These are phyloP conservation scores for Urocyon cinereoargenteus DNA, from an alignment of 2,797 vertebrate species.

Conservation along the genomic window DNA sequence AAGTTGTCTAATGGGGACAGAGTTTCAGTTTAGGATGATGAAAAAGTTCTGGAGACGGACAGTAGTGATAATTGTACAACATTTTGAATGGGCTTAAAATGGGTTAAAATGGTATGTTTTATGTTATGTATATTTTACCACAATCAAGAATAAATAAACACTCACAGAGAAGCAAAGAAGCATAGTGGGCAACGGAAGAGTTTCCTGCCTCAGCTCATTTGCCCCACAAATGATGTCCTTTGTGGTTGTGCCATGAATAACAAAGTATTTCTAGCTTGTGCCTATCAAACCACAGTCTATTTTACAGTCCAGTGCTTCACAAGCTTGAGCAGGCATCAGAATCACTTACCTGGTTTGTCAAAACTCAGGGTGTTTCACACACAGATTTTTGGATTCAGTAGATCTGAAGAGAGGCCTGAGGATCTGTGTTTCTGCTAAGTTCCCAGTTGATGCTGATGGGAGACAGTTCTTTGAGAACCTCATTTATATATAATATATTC, in stretches of 20 bases:
- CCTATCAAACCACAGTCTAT: not conserved
- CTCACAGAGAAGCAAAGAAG: not conserved
- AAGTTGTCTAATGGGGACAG: not conserved
- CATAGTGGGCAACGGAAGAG: not conserved
- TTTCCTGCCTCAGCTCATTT: slow-evolving; percentile 27
- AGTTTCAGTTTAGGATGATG: not conserved
- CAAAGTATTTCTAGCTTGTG: not conserved
- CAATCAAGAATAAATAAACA: not conserved
- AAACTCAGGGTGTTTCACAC: not conserved
- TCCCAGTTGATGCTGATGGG: not conserved
- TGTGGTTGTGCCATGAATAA: not conserved
- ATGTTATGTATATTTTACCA: not conserved
- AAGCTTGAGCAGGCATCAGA: not conserved
- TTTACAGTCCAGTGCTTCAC: not conserved
- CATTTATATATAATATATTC: not conserved
- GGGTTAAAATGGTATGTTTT: not conserved
- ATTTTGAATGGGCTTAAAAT: not conserved
- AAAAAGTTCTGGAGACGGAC: not conserved
- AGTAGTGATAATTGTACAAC: not conserved
- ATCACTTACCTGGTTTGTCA: not conserved
- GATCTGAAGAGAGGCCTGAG: not conserved
- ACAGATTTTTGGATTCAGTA: not conserved
- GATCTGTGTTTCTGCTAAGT: not conserved
- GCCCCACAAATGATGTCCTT: not conserved
- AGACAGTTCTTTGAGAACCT: not conserved